Evolutionary conservation across 1,140 invertebrate genomes (phyloP).

Genomic region (Panagrolaimus sp.): DNA sequence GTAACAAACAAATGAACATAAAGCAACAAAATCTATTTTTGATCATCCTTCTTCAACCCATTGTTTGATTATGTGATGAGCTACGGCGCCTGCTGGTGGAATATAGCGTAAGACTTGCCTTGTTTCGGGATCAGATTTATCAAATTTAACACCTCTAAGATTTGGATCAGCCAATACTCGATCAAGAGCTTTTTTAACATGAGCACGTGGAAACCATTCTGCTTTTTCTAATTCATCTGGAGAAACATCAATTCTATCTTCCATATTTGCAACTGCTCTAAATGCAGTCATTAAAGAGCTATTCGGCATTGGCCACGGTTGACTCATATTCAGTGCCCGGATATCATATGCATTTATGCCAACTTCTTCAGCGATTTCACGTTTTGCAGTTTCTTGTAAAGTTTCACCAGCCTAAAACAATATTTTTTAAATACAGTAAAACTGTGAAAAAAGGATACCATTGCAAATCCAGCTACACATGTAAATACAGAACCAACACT

Average conservation of each 20-base stretch:
- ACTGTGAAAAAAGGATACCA: conserved; percentile 60
- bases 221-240: conserved; percentile 65
- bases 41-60: conserved; percentile 53
- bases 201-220: conserved; percentile 64
- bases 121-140: conserved; percentile 36
- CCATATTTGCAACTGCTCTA: conserved; percentile 60
- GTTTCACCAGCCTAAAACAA: conserved; percentile 62
- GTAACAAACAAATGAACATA: background rate
- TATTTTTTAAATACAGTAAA: conserved; percentile 30
- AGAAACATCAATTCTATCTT: conserved; percentile 37
- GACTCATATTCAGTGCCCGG: conserved; percentile 63
- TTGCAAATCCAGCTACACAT: conserved; percentile 66
- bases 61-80: conserved; percentile 63
- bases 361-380: conserved; percentile 67
- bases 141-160: conserved; percentile 55
- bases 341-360: conserved; percentile 64
- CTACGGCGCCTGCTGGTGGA: conserved; percentile 64
- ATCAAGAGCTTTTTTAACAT: conserved; percentile 60
- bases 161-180: conserved; percentile 56
- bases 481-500: conserved; percentile 65
- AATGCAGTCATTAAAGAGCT: conserved; percentile 66
- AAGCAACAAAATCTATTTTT: conserved; percentile 15
- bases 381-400: conserved; percentile 64
- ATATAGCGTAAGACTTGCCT: conserved; percentile 61
- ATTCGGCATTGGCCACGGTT: conserved; percentile 66